A percentile compares a stretch with the other conserved stretches of the same genome.
phyloP scores from a whole-genome alignment of 2,888 invertebrate species.

The Apotomis capreana region DNA sequence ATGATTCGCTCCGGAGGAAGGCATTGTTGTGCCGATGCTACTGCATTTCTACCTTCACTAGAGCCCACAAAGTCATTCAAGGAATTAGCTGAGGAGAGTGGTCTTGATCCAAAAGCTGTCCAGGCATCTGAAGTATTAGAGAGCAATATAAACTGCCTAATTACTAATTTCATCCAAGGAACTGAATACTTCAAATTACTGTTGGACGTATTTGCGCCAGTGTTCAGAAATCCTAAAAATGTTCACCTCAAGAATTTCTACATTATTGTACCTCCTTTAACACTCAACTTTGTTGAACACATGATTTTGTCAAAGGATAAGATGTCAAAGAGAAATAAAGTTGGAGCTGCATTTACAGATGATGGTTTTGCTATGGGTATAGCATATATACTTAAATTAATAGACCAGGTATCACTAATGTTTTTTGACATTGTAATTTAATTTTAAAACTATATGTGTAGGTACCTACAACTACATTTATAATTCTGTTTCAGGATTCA shows the following conservation, averaged over 20 bases:
- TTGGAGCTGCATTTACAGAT: constrained; percentile 96
- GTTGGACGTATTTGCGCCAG: constrained; percentile 95
- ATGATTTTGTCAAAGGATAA: constrained; percentile 96
- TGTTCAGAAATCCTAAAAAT: constrained; percentile 93
- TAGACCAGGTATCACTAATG: constrained; percentile 86
- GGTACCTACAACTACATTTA: background rate
- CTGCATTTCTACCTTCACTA: constrained; percentile 93
- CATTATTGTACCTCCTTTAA: constrained; percentile 95
- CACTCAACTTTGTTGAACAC: constrained; percentile 97
- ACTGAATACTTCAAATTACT: constrained; percentile 95
- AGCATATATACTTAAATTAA: constrained; percentile 95
- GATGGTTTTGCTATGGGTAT: constrained; percentile 99
- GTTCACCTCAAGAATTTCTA: constrained; percentile 96
- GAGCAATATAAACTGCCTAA: constrained; percentile 89
- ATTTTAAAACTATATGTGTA: background rate
- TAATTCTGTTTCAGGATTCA: constrained; percentile 75
- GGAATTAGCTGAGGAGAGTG: constrained; percentile 84
- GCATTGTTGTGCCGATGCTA: constrained; percentile 95
- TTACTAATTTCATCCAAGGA: constrained; percentile 92
- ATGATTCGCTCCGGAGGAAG: constrained; percentile 96
- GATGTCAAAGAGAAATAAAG: constrained; percentile 94
- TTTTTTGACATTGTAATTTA: no score
- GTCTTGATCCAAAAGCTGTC: constrained; percentile 84
- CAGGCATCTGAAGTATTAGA: constrained; percentile 89
- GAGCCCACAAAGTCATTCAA: constrained; percentile 84